phyloP scores from a whole-genome alignment of 2,113 vertebrate genomes.

The Nothocercus nigrocapillus region DNA sequence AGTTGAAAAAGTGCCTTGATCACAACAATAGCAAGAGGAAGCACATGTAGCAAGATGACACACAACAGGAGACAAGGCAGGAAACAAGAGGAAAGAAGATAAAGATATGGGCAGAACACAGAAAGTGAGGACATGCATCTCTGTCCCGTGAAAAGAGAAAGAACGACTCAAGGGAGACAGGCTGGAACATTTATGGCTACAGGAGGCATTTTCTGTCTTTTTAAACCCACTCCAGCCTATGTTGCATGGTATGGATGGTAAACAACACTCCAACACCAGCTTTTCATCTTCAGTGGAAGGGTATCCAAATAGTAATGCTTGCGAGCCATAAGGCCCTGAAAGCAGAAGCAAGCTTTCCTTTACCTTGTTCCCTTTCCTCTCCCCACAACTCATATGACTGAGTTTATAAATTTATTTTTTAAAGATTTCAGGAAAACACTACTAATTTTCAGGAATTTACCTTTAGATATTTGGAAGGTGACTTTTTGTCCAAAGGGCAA shows the following conservation, averaged over 20 bases:
- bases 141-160: not conserved
- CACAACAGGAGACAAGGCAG: conserved; percentile 10
- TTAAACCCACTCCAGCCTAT: not conserved
- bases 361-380: not conserved
- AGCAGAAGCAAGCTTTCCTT: not conserved
- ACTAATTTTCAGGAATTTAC: not conserved
- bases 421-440: not conserved
- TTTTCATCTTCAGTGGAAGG: not conserved
- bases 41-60: conserved; percentile 1
- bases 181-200: not conserved
- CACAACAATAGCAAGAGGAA: conserved; percentile 55
- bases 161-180: not conserved
- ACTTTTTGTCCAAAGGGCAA: not conserved
- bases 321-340: not conserved
- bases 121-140: not conserved
- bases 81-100: not conserved
- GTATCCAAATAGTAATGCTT: not conserved
- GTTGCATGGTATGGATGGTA: not conserved
- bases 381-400: not conserved
- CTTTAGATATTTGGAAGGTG: not conserved
- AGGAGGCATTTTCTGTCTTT: not conserved
- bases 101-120: not conserved
- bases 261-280: not conserved
- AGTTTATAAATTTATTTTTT: not conserved
- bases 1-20: conserved; percentile 12